Evolutionary conservation across 1,140 invertebrate species (phyloP), one percentile per base, ranked within the genome.

Genomic region (Hypsibius dujardini): DNA sequence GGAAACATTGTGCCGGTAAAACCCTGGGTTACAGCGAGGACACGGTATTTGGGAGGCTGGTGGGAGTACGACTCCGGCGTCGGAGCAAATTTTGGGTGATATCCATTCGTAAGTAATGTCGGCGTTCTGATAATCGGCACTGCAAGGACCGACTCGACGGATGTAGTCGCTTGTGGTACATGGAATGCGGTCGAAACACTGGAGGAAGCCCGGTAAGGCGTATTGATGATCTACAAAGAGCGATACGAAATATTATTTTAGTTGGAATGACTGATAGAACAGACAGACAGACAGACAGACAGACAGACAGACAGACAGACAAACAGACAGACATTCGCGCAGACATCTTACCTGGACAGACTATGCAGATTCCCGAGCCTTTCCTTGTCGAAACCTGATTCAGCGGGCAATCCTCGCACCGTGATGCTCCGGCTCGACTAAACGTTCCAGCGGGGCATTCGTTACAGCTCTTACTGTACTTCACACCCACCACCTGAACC

Each of bases 141-240:
- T 78, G 77, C 83, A 85, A 1, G 80, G 79, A n/a, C 79, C 78
- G 72, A 81, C 78, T 15, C 78, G 75, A 72, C 81, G 78, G 75
- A 83, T 86, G 74, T 81, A 86, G 76, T 86, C 85, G 60, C 78
- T 76, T 56, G 76, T 74, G 1, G 79, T 80, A 76, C 85, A 86
- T 0, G 80, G 75, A 47, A 82, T 83, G 73, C 81, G 75, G 1
- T 75, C 73, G n/a, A 76, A 73, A 75, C 85, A 86, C 46, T 75
- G 62, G 7, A 45, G 42, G 42, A 67, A 67, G 3, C 62, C 62
- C 42, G 62, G 62, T 15, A 67, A 42, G 42, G 62, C 62, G 62
- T 67, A 67, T 42, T 67, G 62, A 67, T 42, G 12, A 15, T 56
- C 28, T 28, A 28, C 28, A 28, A 28, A 28, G 28, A 28, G 28